Evolutionary conservation across 2,113 vertebrate species (phyloP).

Genomic region (Seriola rivoliana): DNA sequence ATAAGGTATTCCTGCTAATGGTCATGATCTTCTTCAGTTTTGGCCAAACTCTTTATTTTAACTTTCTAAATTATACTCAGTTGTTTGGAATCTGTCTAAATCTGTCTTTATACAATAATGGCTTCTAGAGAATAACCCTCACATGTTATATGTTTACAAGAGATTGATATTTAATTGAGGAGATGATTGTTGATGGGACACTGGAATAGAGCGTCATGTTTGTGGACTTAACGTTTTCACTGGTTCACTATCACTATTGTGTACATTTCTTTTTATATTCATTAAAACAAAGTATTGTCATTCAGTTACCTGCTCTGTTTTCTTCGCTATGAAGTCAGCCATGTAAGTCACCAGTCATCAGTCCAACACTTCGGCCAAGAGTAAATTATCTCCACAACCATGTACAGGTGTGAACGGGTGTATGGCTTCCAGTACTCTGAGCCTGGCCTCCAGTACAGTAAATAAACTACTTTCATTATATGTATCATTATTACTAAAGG

Average conservation of each 20-base stretch:
- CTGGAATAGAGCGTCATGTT: conserved; percentile 57
- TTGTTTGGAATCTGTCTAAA: conserved; percentile 31
- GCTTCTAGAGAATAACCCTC: conserved; percentile 39
- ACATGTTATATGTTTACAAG: conserved; percentile 59
- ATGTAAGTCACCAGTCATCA: background rate
- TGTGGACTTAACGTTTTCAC: conserved; percentile 54
- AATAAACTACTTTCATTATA: too few species aligned
- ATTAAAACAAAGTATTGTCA: conserved; percentile 72
- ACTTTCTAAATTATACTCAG: conserved; percentile 18
- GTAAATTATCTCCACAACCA: background rate
- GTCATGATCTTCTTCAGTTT: conserved; percentile 19
- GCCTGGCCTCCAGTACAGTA: too few species aligned
- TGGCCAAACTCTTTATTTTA: conserved; percentile 19
- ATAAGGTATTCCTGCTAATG: background rate
- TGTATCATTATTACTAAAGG: too few species aligned
- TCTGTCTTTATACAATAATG: conserved; percentile 42
- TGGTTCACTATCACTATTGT: conserved; percentile 58
- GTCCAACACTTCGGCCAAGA: background rate
- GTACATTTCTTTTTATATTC: conserved; percentile 72
- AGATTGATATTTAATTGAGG: conserved; percentile 60
- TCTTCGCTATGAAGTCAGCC: background rate
- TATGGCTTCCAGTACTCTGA: too few species aligned
- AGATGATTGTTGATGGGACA: conserved; percentile 52
- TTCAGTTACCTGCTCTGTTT: background rate
- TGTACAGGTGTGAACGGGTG: too few species aligned